phyloP scores from a whole-genome alignment of 2,113 vertebrate genomes.

The Pelecanus crispus region DNA sequence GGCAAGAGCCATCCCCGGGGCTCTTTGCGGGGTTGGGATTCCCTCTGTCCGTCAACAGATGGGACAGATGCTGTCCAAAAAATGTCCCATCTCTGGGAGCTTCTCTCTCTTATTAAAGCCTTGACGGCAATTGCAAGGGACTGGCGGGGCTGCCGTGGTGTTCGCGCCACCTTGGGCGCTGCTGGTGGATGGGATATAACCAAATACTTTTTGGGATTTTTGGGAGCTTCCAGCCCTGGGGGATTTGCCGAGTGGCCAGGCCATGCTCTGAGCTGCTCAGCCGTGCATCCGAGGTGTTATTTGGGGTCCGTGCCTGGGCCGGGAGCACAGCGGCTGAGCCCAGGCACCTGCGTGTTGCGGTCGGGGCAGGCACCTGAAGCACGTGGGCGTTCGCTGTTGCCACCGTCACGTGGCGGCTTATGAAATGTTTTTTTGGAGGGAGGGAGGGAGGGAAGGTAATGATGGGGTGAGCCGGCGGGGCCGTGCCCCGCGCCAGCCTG shows the following conservation, averaged over 20 bases:
- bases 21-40: neutral
- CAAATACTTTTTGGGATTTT: neutral
- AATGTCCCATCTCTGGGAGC: neutral
- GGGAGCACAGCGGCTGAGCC: neutral
- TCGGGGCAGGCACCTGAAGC: conserved; percentile 14
- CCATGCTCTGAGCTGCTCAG: neutral
- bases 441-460: conserved; percentile 35
- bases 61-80: neutral
- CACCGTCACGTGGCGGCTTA: conserved; percentile 45
- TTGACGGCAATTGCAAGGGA: neutral
- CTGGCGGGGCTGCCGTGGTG: accelerated
- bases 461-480: conserved; percentile 43
- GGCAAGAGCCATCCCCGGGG: neutral
- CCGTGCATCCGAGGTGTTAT: neutral
- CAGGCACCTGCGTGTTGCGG: conserved; percentile 27
- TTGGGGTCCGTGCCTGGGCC: neutral
- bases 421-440: conserved; percentile 62
- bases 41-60: neutral
- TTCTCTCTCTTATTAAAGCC: neutral
- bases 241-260: accelerated
- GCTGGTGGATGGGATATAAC: neutral
- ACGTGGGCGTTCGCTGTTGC: conserved; percentile 30
- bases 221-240: neutral
- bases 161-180: neutral
- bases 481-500: conserved; percentile 9